These are phyloP conservation scores for Incurvaria masculella DNA, from an alignment of 2,888 invertebrate species.

Conservation along the genomic window DNA sequence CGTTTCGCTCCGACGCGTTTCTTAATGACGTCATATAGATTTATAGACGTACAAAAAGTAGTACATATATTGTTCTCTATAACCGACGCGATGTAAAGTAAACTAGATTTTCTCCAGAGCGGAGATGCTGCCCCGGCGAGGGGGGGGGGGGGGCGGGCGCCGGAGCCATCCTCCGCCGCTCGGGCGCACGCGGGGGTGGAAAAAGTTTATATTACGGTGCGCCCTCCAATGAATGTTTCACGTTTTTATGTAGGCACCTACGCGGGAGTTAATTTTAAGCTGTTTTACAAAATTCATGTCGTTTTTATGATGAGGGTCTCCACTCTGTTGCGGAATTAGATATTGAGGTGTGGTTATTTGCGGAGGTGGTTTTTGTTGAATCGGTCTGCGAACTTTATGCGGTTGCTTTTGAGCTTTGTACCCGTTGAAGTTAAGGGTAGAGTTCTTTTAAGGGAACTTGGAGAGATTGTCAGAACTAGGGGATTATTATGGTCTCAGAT, in stretches of 20 bases:
- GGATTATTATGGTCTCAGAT: too few relatives aligned
- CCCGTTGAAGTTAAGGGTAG: too few relatives aligned
- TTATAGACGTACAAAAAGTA: constrained; percentile 27
- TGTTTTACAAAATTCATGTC: background rate
- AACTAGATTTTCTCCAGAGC: background rate
- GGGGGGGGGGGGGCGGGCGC: background rate
- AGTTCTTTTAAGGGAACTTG: too few relatives aligned
- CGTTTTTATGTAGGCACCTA: background rate
- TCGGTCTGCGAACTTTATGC: too few relatives aligned
- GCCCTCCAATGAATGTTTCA: constrained; percentile 36
- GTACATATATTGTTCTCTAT: background rate
- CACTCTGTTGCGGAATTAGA: background rate
- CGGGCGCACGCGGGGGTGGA: constrained; percentile 22
- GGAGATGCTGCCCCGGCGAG: background rate
- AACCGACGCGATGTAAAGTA: background rate
- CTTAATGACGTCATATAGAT: constrained; percentile 55
- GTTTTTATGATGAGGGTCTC: constrained; percentile 1
- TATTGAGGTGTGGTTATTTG: too few relatives aligned
- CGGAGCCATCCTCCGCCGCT: background rate
- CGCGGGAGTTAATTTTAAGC: background rate
- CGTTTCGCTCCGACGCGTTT: constrained; percentile 28
- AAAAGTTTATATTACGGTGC: constrained; percentile 33
- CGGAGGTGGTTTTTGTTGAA: too few relatives aligned
- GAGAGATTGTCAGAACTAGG: too few relatives aligned
- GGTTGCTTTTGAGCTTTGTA: too few relatives aligned